These are phyloP conservation scores for Chelonus formosanus DNA, from an alignment of 2,888 invertebrate species.

Conservation along the genomic window DNA sequence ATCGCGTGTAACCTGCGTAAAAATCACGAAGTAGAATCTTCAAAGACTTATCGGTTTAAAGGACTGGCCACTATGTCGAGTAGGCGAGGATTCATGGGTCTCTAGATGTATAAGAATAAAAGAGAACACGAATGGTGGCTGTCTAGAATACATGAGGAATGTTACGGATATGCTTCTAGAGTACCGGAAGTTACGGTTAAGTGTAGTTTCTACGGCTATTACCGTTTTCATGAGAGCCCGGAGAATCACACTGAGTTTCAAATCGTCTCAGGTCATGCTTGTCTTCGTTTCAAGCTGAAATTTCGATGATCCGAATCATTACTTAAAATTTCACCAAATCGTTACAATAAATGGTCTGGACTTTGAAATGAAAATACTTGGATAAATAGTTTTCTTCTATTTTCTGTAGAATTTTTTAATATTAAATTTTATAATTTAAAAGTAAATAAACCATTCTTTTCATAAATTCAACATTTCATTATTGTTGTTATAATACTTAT, in stretches of 20 bases:
- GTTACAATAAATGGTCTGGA: too few relatives aligned
- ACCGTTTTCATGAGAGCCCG: conserved; percentile 42
- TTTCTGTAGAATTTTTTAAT: too few relatives aligned
- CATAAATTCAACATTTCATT: too few relatives aligned
- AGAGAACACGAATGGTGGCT: conserved; percentile 19
- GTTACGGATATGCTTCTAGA: conserved; percentile 36
- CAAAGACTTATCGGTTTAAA: conserved; percentile 7
- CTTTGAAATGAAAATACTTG: too few relatives aligned
- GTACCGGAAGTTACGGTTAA: conserved; percentile 54
- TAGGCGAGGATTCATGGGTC: conserved; percentile 48
- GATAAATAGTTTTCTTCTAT: too few relatives aligned
- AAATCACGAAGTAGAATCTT: conserved; percentile 26
- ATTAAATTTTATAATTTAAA: too few relatives aligned
- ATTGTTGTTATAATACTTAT: too few relatives aligned
- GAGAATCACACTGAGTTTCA: conserved; percentile 21
- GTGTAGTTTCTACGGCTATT: conserved; percentile 58
- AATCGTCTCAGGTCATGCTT: conserved; percentile 3
- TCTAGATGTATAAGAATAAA: conserved; percentile 35
- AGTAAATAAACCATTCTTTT: too few relatives aligned
- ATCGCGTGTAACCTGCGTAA: conserved; percentile 32
- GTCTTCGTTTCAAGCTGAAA: background rate
- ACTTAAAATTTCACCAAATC: too few relatives aligned
- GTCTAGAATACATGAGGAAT: conserved; percentile 26
- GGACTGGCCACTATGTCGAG: conserved; percentile 27
- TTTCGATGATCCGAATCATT: too few relatives aligned